These are phyloP conservation scores for Platerodrilus igneus DNA, from an alignment of 2,888 invertebrate species.

Conservation along the genomic window DNA sequence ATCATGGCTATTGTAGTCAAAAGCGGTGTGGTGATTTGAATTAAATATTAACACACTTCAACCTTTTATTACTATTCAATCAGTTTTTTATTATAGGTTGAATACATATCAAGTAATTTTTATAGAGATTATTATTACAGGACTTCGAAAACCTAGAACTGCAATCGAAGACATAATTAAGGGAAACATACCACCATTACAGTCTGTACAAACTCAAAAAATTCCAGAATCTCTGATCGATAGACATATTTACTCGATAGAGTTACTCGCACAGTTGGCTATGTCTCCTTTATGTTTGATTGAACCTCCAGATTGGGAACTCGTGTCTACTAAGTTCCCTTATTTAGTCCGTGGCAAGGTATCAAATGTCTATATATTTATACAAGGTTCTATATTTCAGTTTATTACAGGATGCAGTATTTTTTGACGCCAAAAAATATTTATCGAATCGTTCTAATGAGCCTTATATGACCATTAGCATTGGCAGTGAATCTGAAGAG, in stretches of 20 bases:
- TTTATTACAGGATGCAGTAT: slow-evolving; percentile 42
- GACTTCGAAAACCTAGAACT: slow-evolving; percentile 41
- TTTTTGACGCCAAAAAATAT: slow-evolving; percentile 46
- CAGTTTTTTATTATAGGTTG: no score
- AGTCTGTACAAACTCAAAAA: no score
- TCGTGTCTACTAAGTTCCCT: slow-evolving; percentile 52
- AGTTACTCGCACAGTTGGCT: slow-evolving; percentile 52
- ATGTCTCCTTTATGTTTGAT: slow-evolving; percentile 53
- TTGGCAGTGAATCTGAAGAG: slow-evolving; percentile 35
- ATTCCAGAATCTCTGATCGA: slow-evolving; percentile 15
- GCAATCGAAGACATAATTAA: slow-evolving; percentile 41
- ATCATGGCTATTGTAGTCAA: no score
- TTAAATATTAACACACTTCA: no score
- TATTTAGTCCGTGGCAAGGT: slow-evolving; percentile 54
- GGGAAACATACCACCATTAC: slow-evolving; percentile 32
- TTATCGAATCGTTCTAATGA: slow-evolving; percentile 40
- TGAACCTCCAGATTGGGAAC: slow-evolving; percentile 52
- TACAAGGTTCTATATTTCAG: slow-evolving; percentile 9
- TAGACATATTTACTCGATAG: slow-evolving; percentile 40
- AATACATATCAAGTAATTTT: no score
- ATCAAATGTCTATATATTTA: slow-evolving; percentile 5
- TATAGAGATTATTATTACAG: slow-evolving; percentile 25
- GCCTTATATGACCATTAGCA: slow-evolving; percentile 28
- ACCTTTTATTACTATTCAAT: no score
- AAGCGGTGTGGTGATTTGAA: no score